Evolutionary conservation across 2,797 vertebrate genomes (phyloP).

Genomic region (Rachycentron canadum): DNA sequence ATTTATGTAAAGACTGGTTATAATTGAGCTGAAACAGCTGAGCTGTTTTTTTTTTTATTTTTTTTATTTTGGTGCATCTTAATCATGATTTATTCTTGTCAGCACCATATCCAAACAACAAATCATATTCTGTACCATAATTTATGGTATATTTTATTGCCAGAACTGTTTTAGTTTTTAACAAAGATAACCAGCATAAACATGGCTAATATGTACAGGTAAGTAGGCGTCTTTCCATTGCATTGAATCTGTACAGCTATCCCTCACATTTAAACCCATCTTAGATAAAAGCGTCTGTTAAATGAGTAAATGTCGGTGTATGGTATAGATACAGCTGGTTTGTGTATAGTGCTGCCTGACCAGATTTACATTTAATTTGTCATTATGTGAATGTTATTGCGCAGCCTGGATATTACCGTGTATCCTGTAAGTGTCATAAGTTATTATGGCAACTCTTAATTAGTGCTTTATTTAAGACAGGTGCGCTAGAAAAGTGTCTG

Average conservation of each 20-base stretch:
- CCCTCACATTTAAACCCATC: no score
- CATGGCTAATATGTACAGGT: background rate
- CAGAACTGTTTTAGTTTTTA: background rate
- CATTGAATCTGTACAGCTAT: no score
- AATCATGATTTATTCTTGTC: background rate
- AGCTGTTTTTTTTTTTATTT: no score
- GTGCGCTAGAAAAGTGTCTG: background rate
- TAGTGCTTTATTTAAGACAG: background rate
- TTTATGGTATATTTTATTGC: background rate
- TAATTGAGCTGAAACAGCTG: background rate
- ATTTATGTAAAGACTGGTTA: background rate
- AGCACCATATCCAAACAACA: background rate
- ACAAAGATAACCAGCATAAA: background rate
- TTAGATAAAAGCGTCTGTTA: no score
- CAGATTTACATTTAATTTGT: background rate
- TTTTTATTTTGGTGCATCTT: background rate
- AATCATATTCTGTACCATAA: background rate
- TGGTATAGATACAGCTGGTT: background rate
- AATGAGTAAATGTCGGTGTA: no score
- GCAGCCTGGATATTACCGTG: background rate
- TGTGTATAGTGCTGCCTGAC: background rate
- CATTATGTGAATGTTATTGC: background rate
- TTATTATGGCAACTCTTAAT: background rate
- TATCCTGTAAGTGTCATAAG: background rate
- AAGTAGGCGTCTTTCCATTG: no score